Evolutionary conservation across 1,140 invertebrate species (phyloP).

Genomic region (Drosophila sucinea): DNA sequence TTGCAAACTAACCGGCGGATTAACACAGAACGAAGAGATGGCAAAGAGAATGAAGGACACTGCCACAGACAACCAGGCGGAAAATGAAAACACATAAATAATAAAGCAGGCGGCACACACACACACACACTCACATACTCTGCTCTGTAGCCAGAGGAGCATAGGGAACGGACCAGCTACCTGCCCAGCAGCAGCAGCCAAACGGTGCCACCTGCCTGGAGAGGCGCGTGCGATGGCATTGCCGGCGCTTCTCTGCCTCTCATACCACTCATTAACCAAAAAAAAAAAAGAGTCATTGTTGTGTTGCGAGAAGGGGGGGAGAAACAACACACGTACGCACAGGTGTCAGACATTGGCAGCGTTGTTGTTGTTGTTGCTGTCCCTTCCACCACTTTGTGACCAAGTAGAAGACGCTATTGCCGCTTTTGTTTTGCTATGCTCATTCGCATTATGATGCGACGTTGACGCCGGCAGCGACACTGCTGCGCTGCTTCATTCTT

Average conservation of each 20-base stretch:
- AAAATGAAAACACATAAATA: constrained; percentile 48
- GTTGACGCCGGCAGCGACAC: neutral
- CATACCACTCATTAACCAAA: constrained; percentile 29
- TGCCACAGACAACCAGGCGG: constrained; percentile 11
- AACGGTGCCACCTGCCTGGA: constrained; percentile 12
- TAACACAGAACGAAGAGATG: constrained; percentile 30
- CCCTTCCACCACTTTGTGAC: neutral
- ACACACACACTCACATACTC: constrained; percentile 47
- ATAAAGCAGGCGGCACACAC: constrained; percentile 37
- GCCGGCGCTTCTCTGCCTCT: constrained; percentile 20
- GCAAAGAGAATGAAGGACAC: constrained; percentile 7
- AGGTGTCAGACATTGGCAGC: constrained; percentile 12
- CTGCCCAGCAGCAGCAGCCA: constrained; percentile 3
- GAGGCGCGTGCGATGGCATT: constrained; percentile 21
- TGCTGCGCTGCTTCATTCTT: neutral
- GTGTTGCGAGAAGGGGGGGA: neutral
- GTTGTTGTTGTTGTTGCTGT: constrained; percentile 11
- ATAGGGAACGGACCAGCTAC: constrained; percentile 17
- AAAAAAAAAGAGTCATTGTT: constrained; percentile 17
- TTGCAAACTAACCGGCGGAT: constrained; percentile 24
- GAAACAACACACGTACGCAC: constrained; percentile 1
- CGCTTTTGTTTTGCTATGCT: constrained; percentile 37
- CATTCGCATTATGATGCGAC: constrained; percentile 16
- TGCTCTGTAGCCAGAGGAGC: neutral
- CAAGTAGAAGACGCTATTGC: constrained; percentile 26